Evolutionary conservation across 2,888 invertebrate genomes (phyloP).

Genomic region (Anorthoa munda): DNA sequence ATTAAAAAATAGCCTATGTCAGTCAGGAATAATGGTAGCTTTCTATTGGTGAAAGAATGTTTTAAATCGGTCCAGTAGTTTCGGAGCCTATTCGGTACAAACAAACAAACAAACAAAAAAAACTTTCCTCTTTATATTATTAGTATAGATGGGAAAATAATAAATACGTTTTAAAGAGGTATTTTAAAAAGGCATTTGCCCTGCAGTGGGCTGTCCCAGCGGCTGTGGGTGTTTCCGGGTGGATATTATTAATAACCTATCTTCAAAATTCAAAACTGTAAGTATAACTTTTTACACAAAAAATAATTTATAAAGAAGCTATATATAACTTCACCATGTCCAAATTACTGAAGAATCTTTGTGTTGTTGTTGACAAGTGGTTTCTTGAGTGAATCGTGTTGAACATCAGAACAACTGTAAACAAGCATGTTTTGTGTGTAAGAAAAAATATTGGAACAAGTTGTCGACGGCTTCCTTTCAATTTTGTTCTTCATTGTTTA

Average conservation of each 20-base stretch:
- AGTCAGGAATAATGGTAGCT: too few relatives aligned
- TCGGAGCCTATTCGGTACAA: too few relatives aligned
- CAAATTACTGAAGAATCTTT: slow-evolving; percentile 42
- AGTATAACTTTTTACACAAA: neutral
- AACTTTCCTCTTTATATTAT: too few relatives aligned
- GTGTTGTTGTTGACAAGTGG: slow-evolving; percentile 41
- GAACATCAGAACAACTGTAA: slow-evolving; percentile 47
- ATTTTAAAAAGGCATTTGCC: neutral
- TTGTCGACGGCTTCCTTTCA: slow-evolving; percentile 54
- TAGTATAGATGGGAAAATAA: slow-evolving; percentile 3
- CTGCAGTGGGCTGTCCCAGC: too few relatives aligned
- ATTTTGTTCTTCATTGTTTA: slow-evolving; percentile 46
- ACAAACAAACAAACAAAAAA: too few relatives aligned
- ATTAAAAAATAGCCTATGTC: too few relatives aligned
- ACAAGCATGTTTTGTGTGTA: slow-evolving; percentile 56
- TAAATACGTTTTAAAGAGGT: neutral
- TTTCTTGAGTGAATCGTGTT: slow-evolving; percentile 46
- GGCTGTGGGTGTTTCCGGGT: too few relatives aligned
- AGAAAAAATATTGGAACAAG: slow-evolving; percentile 52
- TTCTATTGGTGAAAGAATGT: too few relatives aligned
- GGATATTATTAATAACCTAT: neutral
- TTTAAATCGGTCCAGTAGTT: too few relatives aligned
- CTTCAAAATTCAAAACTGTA: neutral
- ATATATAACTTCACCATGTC: slow-evolving; percentile 12
- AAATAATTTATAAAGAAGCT: slow-evolving; percentile 20